Evolutionary conservation across 1,140 invertebrate species (phyloP), one percentile per base, ranked within the genome.

Genomic region (Zaprionus nigranus): DNA sequence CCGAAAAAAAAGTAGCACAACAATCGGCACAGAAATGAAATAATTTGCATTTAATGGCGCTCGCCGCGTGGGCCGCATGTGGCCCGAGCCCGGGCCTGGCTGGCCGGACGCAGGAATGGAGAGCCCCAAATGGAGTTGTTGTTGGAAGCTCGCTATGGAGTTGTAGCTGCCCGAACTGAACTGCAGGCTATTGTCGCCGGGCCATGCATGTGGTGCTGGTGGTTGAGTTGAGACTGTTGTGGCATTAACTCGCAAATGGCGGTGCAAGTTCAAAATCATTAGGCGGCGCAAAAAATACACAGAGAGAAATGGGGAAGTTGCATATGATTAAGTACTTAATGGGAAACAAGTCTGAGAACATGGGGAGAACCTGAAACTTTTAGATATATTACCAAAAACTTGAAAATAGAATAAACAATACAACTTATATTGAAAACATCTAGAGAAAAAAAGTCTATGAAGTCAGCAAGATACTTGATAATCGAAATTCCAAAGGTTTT

Each of bases 11-110:
- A 90, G 85, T 90, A 85, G 85, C 86, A 90, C 86, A 90, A 78
- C 78, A 91, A 91, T 91, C 91, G 87, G 88, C 88, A 88, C 83
- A 91, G 88, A 88, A 91, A 91, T 88, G 83, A 76, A 91, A 91
- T 91, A 91, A 91, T 91, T 91, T 91, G 88, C 88, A 91, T 91
- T 91, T 91, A 91, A 91, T 91, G 88, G 81, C 79, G 73, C 57
- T 78, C 60, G 71, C 72, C 64, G 80, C 81, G 75, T 84, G 84
- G 84, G 81, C 78, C 79, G 82, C 82, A 82, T 81, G 54, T 77
- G 82, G 63, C 64, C 56, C 9, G 30, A n/a, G n/a, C n/a, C n/a
- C n/a, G n/a, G n/a, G n/a, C n/a, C n/a, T n/a, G n/a, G n/a, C n/a
- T n/a, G n/a, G 51, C 65, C 40, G 59, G 58, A 75, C 59, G 22